Evolutionary conservation across 2,113 vertebrate species (phyloP), one percentile per base, ranked within the genome.

Genomic region (Siniperca knerii): DNA sequence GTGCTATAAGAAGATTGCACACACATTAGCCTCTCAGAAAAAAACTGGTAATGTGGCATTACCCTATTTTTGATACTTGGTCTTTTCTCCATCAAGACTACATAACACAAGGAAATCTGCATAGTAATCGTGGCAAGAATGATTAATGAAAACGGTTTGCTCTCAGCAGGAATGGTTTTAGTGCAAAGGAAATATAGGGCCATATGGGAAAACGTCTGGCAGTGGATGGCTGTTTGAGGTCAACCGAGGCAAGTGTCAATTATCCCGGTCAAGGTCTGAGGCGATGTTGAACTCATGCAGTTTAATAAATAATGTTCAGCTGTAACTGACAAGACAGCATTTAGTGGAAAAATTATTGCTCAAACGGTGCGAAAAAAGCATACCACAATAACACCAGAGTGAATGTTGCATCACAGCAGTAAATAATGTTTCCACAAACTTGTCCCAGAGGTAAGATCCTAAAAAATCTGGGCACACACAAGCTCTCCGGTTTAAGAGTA

Each of bases 171-270:
- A 76, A 46, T 5, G 46, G 48, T 82, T 88, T 79, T 86, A 88
- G 81, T 60, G 76, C 35, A 64, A 76, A 84, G 86, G 84, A 88
- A 89, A 88, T 69, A 83, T 62, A 67, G 60, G 44, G 40, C 88
- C 93, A 89, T 91, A 75, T 87, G 90, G 91, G 87, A 83, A 87
- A 90, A 80, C 16, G 6, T 60, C 79, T 88, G 87, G 61, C 46
- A 55, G 78, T 0, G 64, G 82, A 87, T 9, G 83, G 80, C 87
- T n/a, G 20, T 55, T 85, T 81, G 85, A 88, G 92, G 93, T 90
- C 87, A 90, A 64, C 46, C 73, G 16, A 90, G 90, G 82, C 87
- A 89, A 92, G 81, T 86, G 90, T 92, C 90, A 93, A 90, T 93
- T 92, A 91, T 78, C 79, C 50, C 12, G 84, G 87, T 87, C 87